Evolutionary conservation across 1,140 invertebrate species (phyloP).

Genomic region (Macrostomum lignano): DNA sequence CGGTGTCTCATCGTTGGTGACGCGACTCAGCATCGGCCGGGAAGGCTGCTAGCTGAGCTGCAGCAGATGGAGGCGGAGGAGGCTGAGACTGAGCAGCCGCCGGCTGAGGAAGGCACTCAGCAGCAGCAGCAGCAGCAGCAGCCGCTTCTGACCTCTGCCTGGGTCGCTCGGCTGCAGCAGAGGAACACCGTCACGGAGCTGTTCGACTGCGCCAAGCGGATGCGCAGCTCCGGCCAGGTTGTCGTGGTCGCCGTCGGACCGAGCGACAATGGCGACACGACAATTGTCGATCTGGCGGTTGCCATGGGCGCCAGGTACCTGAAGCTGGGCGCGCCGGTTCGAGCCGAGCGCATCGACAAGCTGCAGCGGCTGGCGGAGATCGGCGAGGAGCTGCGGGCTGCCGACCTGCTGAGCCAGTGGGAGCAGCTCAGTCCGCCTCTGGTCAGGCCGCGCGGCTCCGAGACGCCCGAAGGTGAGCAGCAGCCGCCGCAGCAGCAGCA

Average conservation of each 20-base stretch:
- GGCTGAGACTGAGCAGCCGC: too few relatives aligned
- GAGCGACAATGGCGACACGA: conserved; percentile 14
- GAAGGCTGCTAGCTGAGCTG: conserved; percentile 12
- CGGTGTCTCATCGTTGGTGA: conserved; percentile 15
- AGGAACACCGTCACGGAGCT: conserved; percentile 17
- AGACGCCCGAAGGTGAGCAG: too few relatives aligned
- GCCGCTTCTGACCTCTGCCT: conserved; percentile 14
- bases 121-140: too few relatives aligned
- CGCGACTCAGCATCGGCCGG: conserved; percentile 14
- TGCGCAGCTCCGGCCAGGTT: conserved; percentile 12
- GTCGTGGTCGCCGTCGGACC: conserved; percentile 7
- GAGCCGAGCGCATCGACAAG: conserved; percentile 16
- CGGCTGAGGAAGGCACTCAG: too few relatives aligned
- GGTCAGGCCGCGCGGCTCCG: too few relatives aligned
- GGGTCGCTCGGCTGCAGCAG: conserved; percentile 13
- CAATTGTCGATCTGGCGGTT: conserved; percentile 20
- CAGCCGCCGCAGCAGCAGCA: too few relatives aligned
- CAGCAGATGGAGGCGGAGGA: too few relatives aligned
- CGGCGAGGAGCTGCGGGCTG: conserved; percentile 11
- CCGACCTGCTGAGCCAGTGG: conserved; percentile 8
- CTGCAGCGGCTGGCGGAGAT: conserved; percentile 18
- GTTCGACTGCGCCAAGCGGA: conserved; percentile 12
- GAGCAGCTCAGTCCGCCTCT: background rate
- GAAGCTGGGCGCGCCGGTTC: conserved; percentile 16
- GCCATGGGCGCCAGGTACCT: conserved; percentile 16